Percentiles rank a stretch among this genome's conserved stretches.
Evolutionary conservation across 2,888 invertebrate species (phyloP).

Genomic region (Hyposoter didymator): DNA sequence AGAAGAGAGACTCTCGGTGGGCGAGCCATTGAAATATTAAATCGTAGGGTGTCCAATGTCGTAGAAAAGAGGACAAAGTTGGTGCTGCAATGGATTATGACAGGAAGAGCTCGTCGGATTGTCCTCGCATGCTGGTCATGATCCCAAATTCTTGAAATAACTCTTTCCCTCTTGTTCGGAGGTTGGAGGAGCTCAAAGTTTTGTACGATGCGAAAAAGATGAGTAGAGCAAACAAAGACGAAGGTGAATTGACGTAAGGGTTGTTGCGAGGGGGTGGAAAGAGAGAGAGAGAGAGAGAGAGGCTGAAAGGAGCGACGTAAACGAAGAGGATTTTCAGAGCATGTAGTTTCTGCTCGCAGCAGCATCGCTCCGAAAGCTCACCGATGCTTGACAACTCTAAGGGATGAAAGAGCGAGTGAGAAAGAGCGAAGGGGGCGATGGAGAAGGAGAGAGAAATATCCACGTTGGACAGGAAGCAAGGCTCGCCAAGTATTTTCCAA

Average conservation of each 20-base stretch:
- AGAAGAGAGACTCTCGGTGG: background rate
- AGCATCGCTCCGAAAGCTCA: constrained; percentile 30
- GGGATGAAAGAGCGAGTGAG: constrained; percentile 47
- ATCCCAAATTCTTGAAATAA: constrained; percentile 67
- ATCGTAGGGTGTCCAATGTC: constrained; percentile 48
- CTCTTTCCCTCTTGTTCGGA: constrained; percentile 49
- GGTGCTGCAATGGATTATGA: constrained; percentile 52
- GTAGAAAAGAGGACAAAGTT: constrained; percentile 52
- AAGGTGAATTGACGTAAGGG: constrained; percentile 48
- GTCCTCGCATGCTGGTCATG: constrained; percentile 20
- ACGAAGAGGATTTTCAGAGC: constrained; percentile 19
- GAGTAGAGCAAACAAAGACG: constrained; percentile 67
- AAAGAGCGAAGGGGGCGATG: constrained; percentile 5
- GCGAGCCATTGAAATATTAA: constrained; percentile 11
- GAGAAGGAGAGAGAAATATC: constrained; percentile 48
- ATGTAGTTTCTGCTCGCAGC: constrained; percentile 36
- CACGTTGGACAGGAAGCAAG: constrained; percentile 65
- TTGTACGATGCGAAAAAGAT: constrained; percentile 40
- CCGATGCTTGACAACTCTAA: constrained; percentile 29
- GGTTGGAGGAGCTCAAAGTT: constrained; percentile 20
- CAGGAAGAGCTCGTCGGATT: constrained; percentile 36
- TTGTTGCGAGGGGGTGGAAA: constrained; percentile 35
- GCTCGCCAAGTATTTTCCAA: constrained; percentile 83
- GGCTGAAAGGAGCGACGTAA: constrained; percentile 25
- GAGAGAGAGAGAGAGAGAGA: too few relatives aligned